A percentile compares a stretch with the other conserved stretches of the same genome.
Evolutionary conservation across 1,140 invertebrate species (phyloP).

Genomic region (Heliconius nattereri): DNA sequence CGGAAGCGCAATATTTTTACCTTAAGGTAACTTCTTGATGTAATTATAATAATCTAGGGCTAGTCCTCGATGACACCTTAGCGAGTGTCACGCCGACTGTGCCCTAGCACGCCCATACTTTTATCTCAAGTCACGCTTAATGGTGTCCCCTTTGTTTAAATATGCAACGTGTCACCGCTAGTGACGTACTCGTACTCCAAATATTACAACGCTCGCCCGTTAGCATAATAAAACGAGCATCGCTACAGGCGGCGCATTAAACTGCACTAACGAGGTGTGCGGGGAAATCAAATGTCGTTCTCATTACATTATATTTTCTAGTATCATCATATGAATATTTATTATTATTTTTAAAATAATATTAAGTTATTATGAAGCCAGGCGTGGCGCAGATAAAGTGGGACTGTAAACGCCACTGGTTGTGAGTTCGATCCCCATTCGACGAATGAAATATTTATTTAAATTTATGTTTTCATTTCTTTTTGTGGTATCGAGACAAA

Average conservation of each 20-base stretch:
- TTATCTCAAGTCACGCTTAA: constrained; percentile 66
- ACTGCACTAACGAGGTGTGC: constrained; percentile 73
- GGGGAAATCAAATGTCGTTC: constrained; percentile 66
- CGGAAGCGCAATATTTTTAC: too few relatives aligned
- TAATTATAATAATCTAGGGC: too few relatives aligned
- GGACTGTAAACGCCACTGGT: too few relatives aligned
- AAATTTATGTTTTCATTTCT: too few relatives aligned
- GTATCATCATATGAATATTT: constrained; percentile 12
- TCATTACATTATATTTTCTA: constrained; percentile 51
- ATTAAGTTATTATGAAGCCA: neutral
- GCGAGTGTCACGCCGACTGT: too few relatives aligned
- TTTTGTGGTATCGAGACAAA: too few relatives aligned
- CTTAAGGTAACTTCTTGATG: too few relatives aligned
- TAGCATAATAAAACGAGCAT: constrained; percentile 77
- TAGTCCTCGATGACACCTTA: too few relatives aligned
- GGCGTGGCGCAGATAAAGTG: too few relatives aligned
- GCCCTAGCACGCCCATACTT: constrained; percentile 40
- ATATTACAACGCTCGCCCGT: constrained; percentile 75
- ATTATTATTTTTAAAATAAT: neutral
- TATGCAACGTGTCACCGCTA: constrained; percentile 74
- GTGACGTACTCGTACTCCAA: constrained; percentile 77
- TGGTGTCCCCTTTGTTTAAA: constrained; percentile 73
- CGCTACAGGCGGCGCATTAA: constrained; percentile 75
- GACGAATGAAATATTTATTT: too few relatives aligned
- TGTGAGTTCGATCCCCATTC: too few relatives aligned